Evolutionary conservation across 2,797 vertebrate species (phyloP).

Genomic region (Helicolenus hilgendorfi): DNA sequence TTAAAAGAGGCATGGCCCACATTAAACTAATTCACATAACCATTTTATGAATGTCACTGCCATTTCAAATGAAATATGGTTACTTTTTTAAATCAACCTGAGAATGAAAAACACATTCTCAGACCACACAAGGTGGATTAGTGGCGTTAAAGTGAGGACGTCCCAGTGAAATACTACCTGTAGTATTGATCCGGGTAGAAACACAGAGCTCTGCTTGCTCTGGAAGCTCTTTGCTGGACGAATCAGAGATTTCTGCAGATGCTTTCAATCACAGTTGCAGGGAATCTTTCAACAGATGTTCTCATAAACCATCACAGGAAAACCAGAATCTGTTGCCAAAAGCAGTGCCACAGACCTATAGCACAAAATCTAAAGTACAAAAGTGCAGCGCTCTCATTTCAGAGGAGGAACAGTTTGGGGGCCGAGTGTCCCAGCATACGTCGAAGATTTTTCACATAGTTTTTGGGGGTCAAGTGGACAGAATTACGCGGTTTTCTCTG

Average conservation of each 20-base stretch:
- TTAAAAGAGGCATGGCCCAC: neutral
- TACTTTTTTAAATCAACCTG: neutral
- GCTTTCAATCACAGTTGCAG: constrained; percentile 37
- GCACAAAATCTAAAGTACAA: neutral
- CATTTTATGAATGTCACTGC: neutral
- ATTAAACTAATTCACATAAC: constrained; percentile 15
- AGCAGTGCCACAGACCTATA: neutral
- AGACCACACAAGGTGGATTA: neutral
- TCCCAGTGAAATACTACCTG: neutral
- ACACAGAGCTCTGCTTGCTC: neutral
- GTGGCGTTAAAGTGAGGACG: neutral
- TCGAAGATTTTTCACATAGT: neutral
- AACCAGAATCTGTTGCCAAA: constrained; percentile 28
- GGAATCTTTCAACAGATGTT: constrained; percentile 42
- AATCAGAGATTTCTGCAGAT: constrained; percentile 32
- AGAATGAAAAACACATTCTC: neutral
- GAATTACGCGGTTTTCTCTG: neutral
- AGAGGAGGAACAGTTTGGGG: neutral
- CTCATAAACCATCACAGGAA: constrained; percentile 21
- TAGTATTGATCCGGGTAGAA: neutral
- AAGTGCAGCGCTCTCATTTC: constrained; percentile 1
- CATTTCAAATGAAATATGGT: constrained; percentile 9
- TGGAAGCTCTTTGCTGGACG: constrained; percentile 38
- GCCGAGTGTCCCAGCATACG: fast-evolving
- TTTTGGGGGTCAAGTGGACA: neutral